A percentile compares a stretch with the other conserved stretches of the same genome.
Conservation (phyloP, 2,797 vertebrate genomes). For the Craterocephalus amniculus region DNA sequence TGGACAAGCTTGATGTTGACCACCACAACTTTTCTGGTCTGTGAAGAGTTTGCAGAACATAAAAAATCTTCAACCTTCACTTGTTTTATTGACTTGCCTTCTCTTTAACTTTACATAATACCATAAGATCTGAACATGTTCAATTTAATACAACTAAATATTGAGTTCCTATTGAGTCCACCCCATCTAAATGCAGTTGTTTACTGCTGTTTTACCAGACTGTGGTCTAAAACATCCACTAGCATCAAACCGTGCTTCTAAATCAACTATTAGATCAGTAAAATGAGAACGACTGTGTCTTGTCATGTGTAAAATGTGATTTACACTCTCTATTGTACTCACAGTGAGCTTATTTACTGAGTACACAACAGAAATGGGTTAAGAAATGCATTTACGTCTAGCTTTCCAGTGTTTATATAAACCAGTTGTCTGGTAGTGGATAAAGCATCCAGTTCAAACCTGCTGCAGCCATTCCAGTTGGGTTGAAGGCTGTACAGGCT, state of each 20-base stretch:
- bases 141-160: not conserved
- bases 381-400: not conserved
- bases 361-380: not conserved
- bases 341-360: not conserved
- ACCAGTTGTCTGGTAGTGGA: conserved; percentile 27
- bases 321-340: not conserved
- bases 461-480: conserved; percentile 26
- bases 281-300: too few species aligned
- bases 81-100: too few species aligned
- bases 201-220: not conserved
- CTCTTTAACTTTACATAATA: too few species aligned
- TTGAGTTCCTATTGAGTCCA: too few species aligned
- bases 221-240: not conserved
- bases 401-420: conserved; percentile 6
- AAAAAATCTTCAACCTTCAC: too few species aligned
- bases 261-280: not conserved
- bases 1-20: too few species aligned
- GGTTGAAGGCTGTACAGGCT: conserved; percentile 12
- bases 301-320: not conserved
- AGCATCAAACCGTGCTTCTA: not conserved
- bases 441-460: conserved; percentile 44
- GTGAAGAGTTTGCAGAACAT: too few species aligned
- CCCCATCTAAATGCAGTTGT: too few species aligned
- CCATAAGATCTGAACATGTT: not conserved
- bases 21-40: too few species aligned